These are phyloP conservation scores for Lepidocyrtoides sp. DNA, from an alignment of 2,888 invertebrate genomes.

Conservation along the genomic window DNA sequence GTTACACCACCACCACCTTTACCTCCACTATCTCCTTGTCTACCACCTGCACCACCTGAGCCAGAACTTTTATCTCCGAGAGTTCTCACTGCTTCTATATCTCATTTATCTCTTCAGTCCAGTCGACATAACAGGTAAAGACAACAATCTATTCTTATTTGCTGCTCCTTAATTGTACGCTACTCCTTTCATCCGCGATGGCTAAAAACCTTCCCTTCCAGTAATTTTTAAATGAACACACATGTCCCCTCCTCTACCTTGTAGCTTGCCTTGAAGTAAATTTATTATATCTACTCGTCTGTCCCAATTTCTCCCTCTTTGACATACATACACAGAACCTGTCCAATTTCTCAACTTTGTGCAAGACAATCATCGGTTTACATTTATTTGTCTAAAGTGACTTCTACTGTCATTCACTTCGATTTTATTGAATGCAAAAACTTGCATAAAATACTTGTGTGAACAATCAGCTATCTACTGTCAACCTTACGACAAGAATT, in stretches of 20 bases:
- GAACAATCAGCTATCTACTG: not conserved
- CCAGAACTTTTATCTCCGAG: conserved; percentile 84
- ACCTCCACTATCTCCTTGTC: conserved; percentile 83
- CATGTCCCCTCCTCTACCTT: not conserved
- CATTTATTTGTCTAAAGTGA: not conserved
- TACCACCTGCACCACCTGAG: conserved; percentile 84
- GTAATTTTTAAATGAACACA: not conserved
- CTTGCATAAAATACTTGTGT: not conserved
- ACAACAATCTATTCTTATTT: conserved; percentile 31
- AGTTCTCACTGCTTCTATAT: conserved; percentile 85
- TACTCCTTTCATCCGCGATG: conserved; percentile 5
- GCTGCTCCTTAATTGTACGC: conserved; percentile 18
- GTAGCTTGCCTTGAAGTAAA: not conserved
- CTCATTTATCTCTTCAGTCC: conserved; percentile 86
- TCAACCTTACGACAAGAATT: not conserved
- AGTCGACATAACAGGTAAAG: conserved; percentile 85
- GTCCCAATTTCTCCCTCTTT: not conserved
- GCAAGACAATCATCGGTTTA: too few species aligned
- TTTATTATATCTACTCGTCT: too few species aligned
- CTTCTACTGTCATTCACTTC: not conserved
- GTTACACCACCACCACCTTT: conserved; percentile 83
- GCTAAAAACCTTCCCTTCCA: conserved; percentile 3
- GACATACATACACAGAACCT: not conserved
- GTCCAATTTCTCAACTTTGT: too few species aligned
- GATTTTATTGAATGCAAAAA: not conserved